These are phyloP conservation scores for Phoeniculus purpureus DNA, from an alignment of 2,797 vertebrate species.

Conservation along the genomic window DNA sequence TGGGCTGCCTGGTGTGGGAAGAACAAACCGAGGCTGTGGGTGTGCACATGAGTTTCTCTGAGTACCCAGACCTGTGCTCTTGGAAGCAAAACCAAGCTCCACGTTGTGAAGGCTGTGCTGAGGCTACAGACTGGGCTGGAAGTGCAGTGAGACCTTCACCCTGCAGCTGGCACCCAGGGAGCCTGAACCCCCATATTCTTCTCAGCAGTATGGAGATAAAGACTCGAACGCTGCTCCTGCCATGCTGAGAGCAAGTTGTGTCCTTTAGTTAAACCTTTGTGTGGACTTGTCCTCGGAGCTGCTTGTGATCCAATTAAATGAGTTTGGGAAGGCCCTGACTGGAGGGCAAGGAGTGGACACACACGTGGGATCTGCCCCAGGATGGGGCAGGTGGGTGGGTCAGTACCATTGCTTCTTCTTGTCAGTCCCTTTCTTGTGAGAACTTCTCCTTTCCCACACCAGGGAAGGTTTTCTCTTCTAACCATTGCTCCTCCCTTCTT, in stretches of 20 bases:
- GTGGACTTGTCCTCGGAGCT: neutral
- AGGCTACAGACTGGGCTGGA: accelerated
- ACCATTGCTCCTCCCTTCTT: neutral
- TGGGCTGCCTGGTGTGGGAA: neutral
- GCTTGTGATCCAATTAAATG: neutral
- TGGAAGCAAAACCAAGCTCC: accelerated
- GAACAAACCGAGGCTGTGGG: neutral
- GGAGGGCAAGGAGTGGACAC: accelerated
- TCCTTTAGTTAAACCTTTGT: neutral
- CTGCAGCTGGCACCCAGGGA: accelerated
- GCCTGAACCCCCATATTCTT: neutral
- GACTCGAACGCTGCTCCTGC: accelerated
- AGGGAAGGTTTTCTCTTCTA: neutral
- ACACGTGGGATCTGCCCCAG: accelerated
- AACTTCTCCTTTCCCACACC: neutral
- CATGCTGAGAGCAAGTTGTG: accelerated
- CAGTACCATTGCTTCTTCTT: accelerated
- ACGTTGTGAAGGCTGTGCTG: accelerated
- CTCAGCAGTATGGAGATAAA: neutral
- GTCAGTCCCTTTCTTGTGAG: accelerated
- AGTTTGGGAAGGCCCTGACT: neutral
- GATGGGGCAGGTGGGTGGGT: neutral
- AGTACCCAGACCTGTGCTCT: neutral
- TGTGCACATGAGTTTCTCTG: accelerated
- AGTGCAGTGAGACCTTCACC: accelerated